Evolutionary conservation across 2,888 invertebrate genomes (phyloP), one percentile per base, ranked within the genome.

Genomic region (Nomada fabriciana): DNA sequence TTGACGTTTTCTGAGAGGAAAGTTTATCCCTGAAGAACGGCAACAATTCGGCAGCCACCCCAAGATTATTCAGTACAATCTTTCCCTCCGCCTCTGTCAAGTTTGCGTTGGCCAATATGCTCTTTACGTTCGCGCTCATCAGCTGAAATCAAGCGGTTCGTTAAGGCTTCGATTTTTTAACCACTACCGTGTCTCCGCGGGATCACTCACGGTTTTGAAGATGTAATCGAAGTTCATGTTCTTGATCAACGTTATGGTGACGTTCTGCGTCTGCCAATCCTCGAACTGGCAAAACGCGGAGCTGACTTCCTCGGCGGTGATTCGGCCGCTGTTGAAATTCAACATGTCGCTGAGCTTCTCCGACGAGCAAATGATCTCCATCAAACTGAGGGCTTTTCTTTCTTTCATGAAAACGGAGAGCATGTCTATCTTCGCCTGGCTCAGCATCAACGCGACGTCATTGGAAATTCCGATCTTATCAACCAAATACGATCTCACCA

Each of bases 51-150:
- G 94, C 93, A 89, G 95, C 94, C 13, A 94, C 91, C 0, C 94
- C 94, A 42, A 95, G 92, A 78, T 93, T 93, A 0, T 92, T 90
- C 23, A 95, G 84, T 0, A 95, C 94, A 0, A 85, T 80, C 36
- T 94, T 90, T 0, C 95, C 95, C 65, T 95, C 94, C 0, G 91
- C 88, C 61, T 93, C 91, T 0, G 95, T 95, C 63, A 95, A 89
- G 87, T 95, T 94, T 0, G 95, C 95, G 0, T 95, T 94, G 0
- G 90, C 80, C 90, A 95, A 94, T 18, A 95, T 94, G 80, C 94
- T 94, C 2, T 92, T 91, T 0, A 95, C 93, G 4, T 95, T 93
- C 0, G 92, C 92, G 13, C 92, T 91, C 91, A 94, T 94, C 1
- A 95, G 90, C 95, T 95, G 88, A 55, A 78, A 77, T 3, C 20